Evolutionary conservation across 1,140 invertebrate genomes (phyloP).

Genomic region (Drosophila hydei): DNA sequence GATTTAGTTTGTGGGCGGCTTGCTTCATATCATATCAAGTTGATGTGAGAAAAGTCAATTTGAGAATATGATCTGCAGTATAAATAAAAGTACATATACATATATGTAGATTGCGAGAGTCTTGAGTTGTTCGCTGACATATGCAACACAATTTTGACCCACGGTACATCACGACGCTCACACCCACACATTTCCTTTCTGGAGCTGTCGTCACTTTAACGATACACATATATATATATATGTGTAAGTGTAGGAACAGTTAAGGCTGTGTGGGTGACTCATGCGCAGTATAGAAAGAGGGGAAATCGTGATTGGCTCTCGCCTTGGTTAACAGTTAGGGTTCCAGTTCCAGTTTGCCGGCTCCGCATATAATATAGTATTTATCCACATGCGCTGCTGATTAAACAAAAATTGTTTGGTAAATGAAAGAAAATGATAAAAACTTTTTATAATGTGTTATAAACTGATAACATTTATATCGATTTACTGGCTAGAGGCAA

Average conservation of each 20-base stretch:
- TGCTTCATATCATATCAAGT: conserved; percentile 3
- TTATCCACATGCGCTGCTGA: conserved; percentile 27
- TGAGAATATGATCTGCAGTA: neutral
- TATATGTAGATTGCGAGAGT: neutral
- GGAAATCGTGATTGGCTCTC: conserved; percentile 1
- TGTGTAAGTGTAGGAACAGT: conserved; percentile 1
- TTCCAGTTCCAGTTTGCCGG: conserved; percentile 39
- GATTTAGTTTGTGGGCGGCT: neutral
- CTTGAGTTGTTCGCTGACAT: neutral
- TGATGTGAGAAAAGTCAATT: neutral
- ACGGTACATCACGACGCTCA: neutral
- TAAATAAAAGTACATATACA: neutral
- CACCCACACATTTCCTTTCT: conserved; percentile 17
- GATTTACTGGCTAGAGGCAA: conserved; percentile 13
- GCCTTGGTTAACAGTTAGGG: conserved; percentile 22
- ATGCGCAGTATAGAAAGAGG: conserved; percentile 24
- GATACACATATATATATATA: neutral
- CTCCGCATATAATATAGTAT: conserved; percentile 11
- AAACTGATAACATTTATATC: conserved; percentile 24
- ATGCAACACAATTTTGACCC: neutral
- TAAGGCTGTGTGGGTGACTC: conserved; percentile 25
- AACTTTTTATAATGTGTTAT: conserved; percentile 8
- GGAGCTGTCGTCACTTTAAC: neutral
- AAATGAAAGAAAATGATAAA: conserved; percentile 5
- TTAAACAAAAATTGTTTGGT: conserved; percentile 20